Conservation (phyloP, 2,797 vertebrate species). For the Channallabes apus region DNA sequence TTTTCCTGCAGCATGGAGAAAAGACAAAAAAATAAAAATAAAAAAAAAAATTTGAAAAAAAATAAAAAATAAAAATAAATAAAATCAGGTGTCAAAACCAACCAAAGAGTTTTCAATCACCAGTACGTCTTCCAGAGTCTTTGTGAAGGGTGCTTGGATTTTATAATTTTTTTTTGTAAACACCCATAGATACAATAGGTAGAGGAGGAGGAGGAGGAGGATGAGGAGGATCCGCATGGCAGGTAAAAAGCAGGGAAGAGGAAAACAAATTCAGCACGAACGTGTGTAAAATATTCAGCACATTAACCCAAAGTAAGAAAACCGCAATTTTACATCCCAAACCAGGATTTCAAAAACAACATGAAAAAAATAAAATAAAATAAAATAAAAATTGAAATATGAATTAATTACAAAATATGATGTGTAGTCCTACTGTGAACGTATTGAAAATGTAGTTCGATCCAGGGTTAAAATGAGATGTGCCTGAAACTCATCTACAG, state of each 20-base stretch:
- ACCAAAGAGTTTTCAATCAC: constrained; percentile 1
- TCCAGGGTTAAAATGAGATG: background rate
- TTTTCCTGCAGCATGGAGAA: constrained; percentile 7
- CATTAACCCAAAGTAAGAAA: constrained; percentile 17
- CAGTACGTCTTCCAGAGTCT: constrained; percentile 12
- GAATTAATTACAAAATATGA: background rate
- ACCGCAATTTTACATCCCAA: constrained; percentile 17
- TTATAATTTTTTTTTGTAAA: constrained; percentile 14
- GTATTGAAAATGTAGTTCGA: background rate
- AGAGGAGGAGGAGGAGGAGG: constrained; percentile 28
- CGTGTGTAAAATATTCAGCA: constrained; percentile 32
- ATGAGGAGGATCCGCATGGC: constrained; percentile 5
- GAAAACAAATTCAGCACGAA: constrained; percentile 11
- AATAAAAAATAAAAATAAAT: background rate
- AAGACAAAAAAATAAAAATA: constrained; percentile 32
- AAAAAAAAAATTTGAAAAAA: no score
- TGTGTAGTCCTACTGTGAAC: background rate
- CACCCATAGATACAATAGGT: background rate
- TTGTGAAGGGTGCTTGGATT: constrained; percentile 24
- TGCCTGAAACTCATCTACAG: background rate
- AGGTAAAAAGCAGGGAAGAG: background rate
- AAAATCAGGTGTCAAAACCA: background rate
- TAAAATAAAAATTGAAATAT: no score
- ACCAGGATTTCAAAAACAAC: constrained; percentile 2
- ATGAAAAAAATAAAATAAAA: background rate